Conservation (phyloP, 2,797 vertebrate species). For the Poliocrania exsul region DNA sequence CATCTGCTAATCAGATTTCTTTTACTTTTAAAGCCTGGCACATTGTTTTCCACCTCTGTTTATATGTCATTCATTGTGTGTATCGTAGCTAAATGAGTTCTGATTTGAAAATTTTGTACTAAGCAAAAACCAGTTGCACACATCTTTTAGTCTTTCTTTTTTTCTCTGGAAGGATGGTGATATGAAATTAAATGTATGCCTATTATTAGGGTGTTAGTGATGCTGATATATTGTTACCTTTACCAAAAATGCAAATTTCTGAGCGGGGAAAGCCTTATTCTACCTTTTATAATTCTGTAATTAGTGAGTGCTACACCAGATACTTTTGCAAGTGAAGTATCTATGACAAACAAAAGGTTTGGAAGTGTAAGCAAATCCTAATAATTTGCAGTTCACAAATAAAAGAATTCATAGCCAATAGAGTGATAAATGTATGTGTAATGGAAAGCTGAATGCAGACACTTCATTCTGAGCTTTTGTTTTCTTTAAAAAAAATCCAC, state of each 20-base stretch:
- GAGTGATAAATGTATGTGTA: slow-evolving; percentile 1
- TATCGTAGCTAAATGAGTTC: slow-evolving; percentile 17
- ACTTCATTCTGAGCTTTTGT: slow-evolving; percentile 4
- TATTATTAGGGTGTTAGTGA: slow-evolving; percentile 51
- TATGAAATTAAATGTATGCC: slow-evolving; percentile 33
- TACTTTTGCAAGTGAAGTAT: slow-evolving; percentile 42
- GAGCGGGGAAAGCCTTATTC: slow-evolving; percentile 55
- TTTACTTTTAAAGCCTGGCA: slow-evolving; percentile 30
- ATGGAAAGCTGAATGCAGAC: slow-evolving; percentile 17
- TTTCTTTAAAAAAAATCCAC: slow-evolving; percentile 9
- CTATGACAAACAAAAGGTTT: slow-evolving; percentile 22
- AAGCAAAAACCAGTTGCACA: slow-evolving; percentile 42
- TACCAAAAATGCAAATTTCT: slow-evolving; percentile 47
- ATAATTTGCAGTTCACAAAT: slow-evolving; percentile 45
- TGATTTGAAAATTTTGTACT: slow-evolving; percentile 45
- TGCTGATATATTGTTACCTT: slow-evolving; percentile 47
- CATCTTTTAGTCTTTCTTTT: slow-evolving; percentile 14
- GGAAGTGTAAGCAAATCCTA: slow-evolving; percentile 24
- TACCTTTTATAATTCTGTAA: slow-evolving; percentile 65
- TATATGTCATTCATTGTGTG: slow-evolving; percentile 40
- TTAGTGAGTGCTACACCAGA: slow-evolving; percentile 45
- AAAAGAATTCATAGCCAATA: slow-evolving; percentile 25
- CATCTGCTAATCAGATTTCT: neutral
- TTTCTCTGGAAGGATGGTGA: slow-evolving; percentile 20
- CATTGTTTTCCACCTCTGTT: slow-evolving; percentile 38